A percentile compares a stretch with the other conserved stretches of the same genome.
Conservation (phyloP, 2,888 invertebrate species). For the Neoitamus cyanurus region DNA sequence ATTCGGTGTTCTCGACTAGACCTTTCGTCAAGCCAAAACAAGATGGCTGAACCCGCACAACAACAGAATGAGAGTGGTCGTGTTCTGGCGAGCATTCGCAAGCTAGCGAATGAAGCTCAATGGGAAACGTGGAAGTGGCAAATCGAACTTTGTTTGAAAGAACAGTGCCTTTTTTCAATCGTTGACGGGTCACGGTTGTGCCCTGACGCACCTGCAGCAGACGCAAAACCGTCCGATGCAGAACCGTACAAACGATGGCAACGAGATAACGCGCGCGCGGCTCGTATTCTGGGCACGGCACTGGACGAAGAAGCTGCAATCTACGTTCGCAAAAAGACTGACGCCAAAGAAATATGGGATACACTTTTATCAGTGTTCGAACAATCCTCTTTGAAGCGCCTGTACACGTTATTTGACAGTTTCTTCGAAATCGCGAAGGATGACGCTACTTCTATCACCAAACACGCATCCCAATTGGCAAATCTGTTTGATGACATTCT, state of each 20-base stretch:
- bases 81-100: not conserved
- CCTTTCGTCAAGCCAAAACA: not conserved
- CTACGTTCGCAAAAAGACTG: not conserved
- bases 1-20: not conserved
- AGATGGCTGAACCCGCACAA: not conserved
- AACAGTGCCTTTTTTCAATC: not conserved
- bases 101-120: not conserved
- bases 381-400: not conserved
- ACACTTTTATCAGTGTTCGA: not conserved
- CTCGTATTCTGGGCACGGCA: not conserved
- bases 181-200: too few species aligned
- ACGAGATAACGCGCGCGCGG: not conserved
- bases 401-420: slow-evolving; percentile 10
- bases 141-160: slow-evolving; percentile 3
- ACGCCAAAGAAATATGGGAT: slow-evolving; percentile 2
- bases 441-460: not conserved
- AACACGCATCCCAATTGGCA: not conserved
- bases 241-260: too few species aligned
- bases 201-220: not conserved
- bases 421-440: not conserved
- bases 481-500: not conserved
- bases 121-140: slow-evolving; percentile 16
- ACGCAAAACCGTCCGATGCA: too few species aligned
- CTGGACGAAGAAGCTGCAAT: too few species aligned
- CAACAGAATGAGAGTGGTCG: not conserved